Percentiles rank a stretch among this genome's conserved stretches.
Conservation (phyloP, 2,888 invertebrate species). For the Prosapia bicincta region DNA sequence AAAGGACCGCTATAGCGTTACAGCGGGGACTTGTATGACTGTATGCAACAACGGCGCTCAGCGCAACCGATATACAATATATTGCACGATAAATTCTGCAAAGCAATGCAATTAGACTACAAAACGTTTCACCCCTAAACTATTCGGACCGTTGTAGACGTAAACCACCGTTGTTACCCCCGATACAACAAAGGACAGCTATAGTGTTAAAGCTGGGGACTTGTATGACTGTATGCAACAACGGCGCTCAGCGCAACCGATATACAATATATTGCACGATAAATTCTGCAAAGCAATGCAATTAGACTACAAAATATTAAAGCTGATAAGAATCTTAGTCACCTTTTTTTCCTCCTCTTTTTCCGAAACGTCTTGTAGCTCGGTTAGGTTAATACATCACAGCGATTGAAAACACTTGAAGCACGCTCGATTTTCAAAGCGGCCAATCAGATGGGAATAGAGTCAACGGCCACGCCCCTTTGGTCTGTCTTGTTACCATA, state of each 20-base stretch:
- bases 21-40: no score
- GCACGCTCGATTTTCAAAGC: slow-evolving; percentile 23
- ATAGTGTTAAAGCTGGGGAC: no score
- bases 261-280: slow-evolving; percentile 14
- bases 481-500: slow-evolving; percentile 21
- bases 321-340: slow-evolving; percentile 18
- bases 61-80: slow-evolving; percentile 6
- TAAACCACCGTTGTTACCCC: no score
- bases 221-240: no score
- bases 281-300: slow-evolving; percentile 16
- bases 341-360: slow-evolving; percentile 5
- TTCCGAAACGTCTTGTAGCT: slow-evolving; percentile 12
- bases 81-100: slow-evolving; percentile 14
- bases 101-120: slow-evolving; percentile 24
- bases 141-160: no score
- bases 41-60: no score
- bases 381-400: slow-evolving; percentile 25
- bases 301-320: slow-evolving; percentile 25
- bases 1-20: no score
- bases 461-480: slow-evolving; percentile 26
- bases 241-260: neutral
- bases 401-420: slow-evolving; percentile 24
- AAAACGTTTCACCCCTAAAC: no score
- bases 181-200: no score
- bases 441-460: slow-evolving; percentile 28